Evolutionary conservation across 2,113 vertebrate genomes (phyloP).

Genomic region (Myocastor coypus): DNA sequence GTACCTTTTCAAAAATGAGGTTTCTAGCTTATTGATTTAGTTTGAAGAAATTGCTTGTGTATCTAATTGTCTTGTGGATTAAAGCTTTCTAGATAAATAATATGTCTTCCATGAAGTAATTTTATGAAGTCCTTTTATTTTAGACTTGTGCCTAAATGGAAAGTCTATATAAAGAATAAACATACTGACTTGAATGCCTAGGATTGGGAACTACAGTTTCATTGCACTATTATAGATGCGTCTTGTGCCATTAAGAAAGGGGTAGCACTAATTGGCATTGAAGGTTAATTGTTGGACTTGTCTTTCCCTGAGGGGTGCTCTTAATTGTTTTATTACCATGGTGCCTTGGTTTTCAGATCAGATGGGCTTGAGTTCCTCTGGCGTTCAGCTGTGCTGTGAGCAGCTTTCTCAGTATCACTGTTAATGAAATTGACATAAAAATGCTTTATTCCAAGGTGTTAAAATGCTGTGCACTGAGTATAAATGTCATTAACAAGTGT

Average conservation of each 20-base stretch:
- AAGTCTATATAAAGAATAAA: slow-evolving; percentile 9
- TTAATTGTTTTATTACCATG: slow-evolving; percentile 75
- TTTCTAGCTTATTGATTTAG: slow-evolving; percentile 31
- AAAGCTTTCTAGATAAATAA: background rate
- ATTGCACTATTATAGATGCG: background rate
- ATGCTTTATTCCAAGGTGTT: slow-evolving; percentile 61
- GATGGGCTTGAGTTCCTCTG: slow-evolving; percentile 55
- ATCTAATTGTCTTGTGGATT: slow-evolving; percentile 13
- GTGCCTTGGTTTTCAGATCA: slow-evolving; percentile 55
- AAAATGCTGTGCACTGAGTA: background rate
- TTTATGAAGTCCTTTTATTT: slow-evolving; percentile 30
- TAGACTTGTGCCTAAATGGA: background rate
- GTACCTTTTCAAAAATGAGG: background rate
- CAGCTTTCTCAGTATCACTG: slow-evolving; percentile 59
- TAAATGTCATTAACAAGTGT: slow-evolving; percentile 52
- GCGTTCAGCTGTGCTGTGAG: slow-evolving; percentile 55
- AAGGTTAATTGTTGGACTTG: slow-evolving; percentile 73
- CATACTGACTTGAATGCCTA: background rate
- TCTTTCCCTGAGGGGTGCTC: slow-evolving; percentile 56
- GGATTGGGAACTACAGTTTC: background rate
- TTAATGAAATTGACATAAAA: slow-evolving; percentile 74
- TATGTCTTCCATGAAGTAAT: background rate
- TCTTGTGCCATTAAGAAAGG: slow-evolving; percentile 55
- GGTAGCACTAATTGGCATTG: slow-evolving; percentile 60
- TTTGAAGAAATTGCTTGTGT: slow-evolving; percentile 44